Evolutionary conservation across 2,113 vertebrate genomes (phyloP).

Genomic region (Strix aluco): DNA sequence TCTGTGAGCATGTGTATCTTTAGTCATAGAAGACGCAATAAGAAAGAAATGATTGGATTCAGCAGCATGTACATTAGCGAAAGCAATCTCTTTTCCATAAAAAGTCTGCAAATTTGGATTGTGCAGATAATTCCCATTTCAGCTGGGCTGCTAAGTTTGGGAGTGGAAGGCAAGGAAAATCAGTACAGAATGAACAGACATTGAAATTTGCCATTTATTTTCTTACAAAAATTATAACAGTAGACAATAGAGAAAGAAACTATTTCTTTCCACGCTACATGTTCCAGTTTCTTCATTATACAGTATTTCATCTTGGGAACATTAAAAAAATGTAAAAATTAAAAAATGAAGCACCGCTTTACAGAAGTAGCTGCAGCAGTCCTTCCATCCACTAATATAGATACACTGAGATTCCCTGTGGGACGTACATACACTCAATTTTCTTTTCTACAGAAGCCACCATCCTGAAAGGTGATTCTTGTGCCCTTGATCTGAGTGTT

Average conservation of each 20-base stretch:
- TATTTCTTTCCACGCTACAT: not conserved
- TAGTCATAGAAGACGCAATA: not conserved
- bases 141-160: not conserved
- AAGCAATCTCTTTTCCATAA: not conserved
- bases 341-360: not conserved
- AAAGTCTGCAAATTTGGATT: not conserved
- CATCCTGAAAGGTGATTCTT: not conserved
- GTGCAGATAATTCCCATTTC: not conserved
- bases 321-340: not conserved
- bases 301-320: not conserved
- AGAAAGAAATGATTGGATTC: not conserved
- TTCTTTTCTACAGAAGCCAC: not conserved
- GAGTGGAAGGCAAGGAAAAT: not conserved
- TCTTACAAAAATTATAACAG: not conserved
- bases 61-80: not conserved
- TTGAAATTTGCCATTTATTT: not conserved
- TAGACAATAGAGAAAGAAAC: not conserved
- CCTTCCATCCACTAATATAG: not conserved
- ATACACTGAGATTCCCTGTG: accelerated
- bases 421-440: not conserved
- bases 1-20: not conserved
- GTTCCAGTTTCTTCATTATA: not conserved
- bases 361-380: not conserved
- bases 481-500: not conserved
- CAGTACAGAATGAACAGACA: not conserved